Conservation (phyloP, 2,113 vertebrate species). For the Syngnathus floridae region DNA sequence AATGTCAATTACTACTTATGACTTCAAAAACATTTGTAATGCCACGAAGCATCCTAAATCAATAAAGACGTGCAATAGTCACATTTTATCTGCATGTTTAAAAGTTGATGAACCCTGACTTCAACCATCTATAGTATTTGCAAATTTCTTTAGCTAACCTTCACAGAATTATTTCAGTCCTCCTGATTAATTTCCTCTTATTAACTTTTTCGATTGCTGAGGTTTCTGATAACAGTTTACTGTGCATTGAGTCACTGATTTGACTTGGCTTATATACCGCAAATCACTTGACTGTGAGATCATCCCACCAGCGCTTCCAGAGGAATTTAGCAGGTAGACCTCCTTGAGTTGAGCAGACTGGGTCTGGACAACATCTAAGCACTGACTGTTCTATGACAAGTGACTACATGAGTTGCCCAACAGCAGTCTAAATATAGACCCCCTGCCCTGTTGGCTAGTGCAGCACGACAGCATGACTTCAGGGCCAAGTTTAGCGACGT, state of each 20-base stretch:
- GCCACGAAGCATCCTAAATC: neutral
- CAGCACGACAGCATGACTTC: slow-evolving; percentile 34
- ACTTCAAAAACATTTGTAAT: too few species aligned
- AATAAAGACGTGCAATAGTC: neutral
- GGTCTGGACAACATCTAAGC: slow-evolving; percentile 46
- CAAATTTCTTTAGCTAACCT: neutral
- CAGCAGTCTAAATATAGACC: slow-evolving; percentile 57
- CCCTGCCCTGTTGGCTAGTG: slow-evolving; percentile 30
- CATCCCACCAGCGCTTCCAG: slow-evolving; percentile 12
- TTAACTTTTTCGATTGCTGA: neutral
- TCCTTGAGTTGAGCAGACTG: slow-evolving; percentile 42
- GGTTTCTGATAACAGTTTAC: slow-evolving; percentile 7
- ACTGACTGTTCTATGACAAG: slow-evolving; percentile 41
- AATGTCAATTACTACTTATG: too few species aligned
- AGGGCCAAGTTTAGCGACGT: slow-evolving; percentile 33
- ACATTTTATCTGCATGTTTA: neutral
- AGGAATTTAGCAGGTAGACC: slow-evolving; percentile 40
- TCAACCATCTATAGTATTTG: neutral
- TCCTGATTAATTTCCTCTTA: neutral
- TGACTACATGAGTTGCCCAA: slow-evolving; percentile 45
- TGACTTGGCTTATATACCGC: neutral
- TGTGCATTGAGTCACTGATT: neutral
- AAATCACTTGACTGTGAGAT: slow-evolving; percentile 1
- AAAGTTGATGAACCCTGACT: neutral
- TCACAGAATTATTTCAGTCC: too few species aligned